Base-by-base conservation (phyloP, 2,113 vertebrate genomes). In the Heteronetta atricapilla region DNA sequence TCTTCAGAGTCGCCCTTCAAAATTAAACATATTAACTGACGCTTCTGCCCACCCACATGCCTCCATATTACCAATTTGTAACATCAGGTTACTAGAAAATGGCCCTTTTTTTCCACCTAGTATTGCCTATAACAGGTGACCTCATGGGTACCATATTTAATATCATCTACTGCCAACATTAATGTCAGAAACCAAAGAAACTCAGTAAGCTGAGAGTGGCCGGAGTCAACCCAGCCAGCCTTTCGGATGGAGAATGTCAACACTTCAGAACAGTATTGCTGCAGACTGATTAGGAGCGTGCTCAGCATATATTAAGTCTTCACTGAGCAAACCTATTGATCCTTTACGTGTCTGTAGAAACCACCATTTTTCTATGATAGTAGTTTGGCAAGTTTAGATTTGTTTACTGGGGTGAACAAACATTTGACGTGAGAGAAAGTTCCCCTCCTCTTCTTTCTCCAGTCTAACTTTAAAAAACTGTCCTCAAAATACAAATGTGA, bases 1-100 rank as follows among this genome's bases (percentile, higher is more conserved):
- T 97, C 98, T 87, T 98, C 98, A 79, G 97, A 82, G 56, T 98
- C 97, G 52, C 95, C 97, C 98, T 98, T 96, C 59, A 94, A 94
- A 97, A 94, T 67, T 2, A 89, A 84, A 92, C 15, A 53, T 15
- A 88, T 73, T 79, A 62, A 80, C 52, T 90, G 74, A 86, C 40
- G 66, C 17, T 82, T 87, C 18, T 16, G 31, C 50, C 79, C 42
- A 48, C 34, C 36, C 58, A 21, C 17, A 25, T n/a, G 85, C 28
- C 19, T 85, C 40, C 59, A 23, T 0, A n/a, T 52, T 48, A 82
- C 22, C 70, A 42, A 50, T 85, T 22, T 59, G 17, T 59, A 66
- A 76, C 46, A 44, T 85, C 50, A 67, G 10, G 50, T 85, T 69
- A 67, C 3, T 29, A 79, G 64, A 70, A 89, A 90, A 82, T 67